Conservation (phyloP, 2,888 invertebrate genomes). For the Drosophila parthenogenetica region DNA sequence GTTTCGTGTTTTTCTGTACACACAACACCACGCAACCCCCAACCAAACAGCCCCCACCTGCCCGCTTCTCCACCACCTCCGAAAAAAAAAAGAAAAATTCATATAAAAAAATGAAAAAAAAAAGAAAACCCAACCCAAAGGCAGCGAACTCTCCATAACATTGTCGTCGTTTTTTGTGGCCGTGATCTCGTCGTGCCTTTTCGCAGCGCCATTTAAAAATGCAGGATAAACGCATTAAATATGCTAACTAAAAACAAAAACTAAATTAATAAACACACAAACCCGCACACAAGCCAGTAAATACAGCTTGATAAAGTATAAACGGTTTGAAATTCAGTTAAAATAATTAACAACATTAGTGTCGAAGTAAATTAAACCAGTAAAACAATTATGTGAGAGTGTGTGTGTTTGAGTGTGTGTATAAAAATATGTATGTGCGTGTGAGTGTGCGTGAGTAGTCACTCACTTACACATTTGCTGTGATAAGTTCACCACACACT, state of each 20-base stretch:
- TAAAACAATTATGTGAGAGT: slow-evolving; percentile 27
- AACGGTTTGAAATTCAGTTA: slow-evolving; percentile 16
- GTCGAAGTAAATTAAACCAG: slow-evolving; percentile 32
- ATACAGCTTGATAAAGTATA: not conserved
- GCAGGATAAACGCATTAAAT: slow-evolving; percentile 57
- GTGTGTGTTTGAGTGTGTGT: slow-evolving; percentile 1
- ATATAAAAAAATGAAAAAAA: slow-evolving; percentile 7
- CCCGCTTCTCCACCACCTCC: not conserved
- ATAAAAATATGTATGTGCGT: not conserved
- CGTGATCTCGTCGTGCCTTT: slow-evolving; percentile 63
- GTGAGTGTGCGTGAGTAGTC: slow-evolving; percentile 27
- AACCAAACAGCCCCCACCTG: slow-evolving; percentile 14
- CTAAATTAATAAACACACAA: not conserved
- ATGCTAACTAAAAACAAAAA: slow-evolving; percentile 28
- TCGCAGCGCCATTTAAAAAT: slow-evolving; percentile 16
- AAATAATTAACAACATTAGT: slow-evolving; percentile 22
- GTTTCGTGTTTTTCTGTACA: slow-evolving; percentile 72
- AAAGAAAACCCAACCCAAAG: slow-evolving; percentile 45
- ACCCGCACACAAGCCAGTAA: not conserved
- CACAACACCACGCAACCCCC: slow-evolving; percentile 69
- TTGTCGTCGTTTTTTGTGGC: slow-evolving; percentile 53
- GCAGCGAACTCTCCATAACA: slow-evolving; percentile 25
- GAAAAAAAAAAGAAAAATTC: slow-evolving; percentile 21
- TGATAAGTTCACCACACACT: slow-evolving; percentile 61
- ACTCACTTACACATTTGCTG: slow-evolving; percentile 43